These are phyloP conservation scores for Rhipidura dahli DNA, from an alignment of 2,113 vertebrate genomes.

Conservation along the genomic window DNA sequence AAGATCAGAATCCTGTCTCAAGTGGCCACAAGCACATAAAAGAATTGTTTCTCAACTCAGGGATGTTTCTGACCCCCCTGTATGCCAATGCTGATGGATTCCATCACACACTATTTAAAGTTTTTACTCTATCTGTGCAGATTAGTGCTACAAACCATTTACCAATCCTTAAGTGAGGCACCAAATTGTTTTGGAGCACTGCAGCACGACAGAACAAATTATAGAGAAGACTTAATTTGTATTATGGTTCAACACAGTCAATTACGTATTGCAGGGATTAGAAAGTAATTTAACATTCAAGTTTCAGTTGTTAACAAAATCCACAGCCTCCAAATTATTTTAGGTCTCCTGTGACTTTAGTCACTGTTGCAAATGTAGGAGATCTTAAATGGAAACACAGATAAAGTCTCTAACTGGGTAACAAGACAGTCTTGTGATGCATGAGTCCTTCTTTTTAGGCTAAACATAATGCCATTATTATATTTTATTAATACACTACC, in stretches of 20 bases:
- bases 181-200: constrained; percentile 73
- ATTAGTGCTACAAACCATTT: constrained; percentile 59
- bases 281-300: constrained; percentile 71
- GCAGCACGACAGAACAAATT: constrained; percentile 67
- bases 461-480: background rate
- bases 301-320: constrained; percentile 61
- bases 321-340: constrained; percentile 47
- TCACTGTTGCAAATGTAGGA: background rate
- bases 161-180: constrained; percentile 67
- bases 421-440: background rate
- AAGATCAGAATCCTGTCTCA: background rate
- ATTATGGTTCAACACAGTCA: constrained; percentile 72
- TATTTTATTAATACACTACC: background rate
- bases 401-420: constrained; percentile 4
- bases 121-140: constrained; percentile 18
- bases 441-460: constrained; percentile 1
- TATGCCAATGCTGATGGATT: background rate
- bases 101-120: background rate
- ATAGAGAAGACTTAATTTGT: constrained; percentile 73
- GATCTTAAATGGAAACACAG: constrained; percentile 31
- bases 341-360: constrained; percentile 4
- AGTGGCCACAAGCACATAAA: background rate
- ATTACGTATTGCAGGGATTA: constrained; percentile 75
- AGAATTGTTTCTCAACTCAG: background rate
- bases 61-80: background rate